Conservation (phyloP, 2,113 vertebrate genomes). For the Brienomyrus brachyistius region DNA sequence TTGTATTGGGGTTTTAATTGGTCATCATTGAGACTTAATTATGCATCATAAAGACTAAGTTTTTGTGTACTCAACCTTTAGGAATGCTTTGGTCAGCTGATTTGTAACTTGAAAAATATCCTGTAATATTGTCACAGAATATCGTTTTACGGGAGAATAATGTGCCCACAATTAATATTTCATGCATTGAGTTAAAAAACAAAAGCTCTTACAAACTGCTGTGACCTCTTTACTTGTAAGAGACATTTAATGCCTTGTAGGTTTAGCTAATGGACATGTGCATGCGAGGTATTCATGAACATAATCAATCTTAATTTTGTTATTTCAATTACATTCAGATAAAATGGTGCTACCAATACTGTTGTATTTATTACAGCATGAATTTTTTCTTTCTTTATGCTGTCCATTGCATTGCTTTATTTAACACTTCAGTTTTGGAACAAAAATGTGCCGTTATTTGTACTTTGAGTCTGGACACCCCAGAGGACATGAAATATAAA, state of each 20-base stretch:
- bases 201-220: background rate
- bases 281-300: background rate
- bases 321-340: background rate
- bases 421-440: background rate
- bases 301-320: background rate
- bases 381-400: background rate
- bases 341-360: background rate
- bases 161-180: conserved; percentile 8
- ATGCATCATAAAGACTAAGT: conserved; percentile 16
- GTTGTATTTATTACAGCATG: background rate
- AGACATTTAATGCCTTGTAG: background rate
- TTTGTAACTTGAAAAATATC: conserved; percentile 12
- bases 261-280: background rate
- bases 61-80: conserved; percentile 6
- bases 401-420: background rate
- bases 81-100: background rate
- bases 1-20: conserved; percentile 23
- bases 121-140: background rate
- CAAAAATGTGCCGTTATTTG: background rate
- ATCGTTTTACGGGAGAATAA: conserved; percentile 4
- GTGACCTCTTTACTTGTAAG: background rate
- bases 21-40: conserved; percentile 19
- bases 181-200: background rate
- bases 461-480: background rate
- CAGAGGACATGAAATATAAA: background rate